These are phyloP conservation scores for Eidolon dupreanum DNA, from an alignment of 2,797 vertebrate genomes.

Conservation along the genomic window DNA sequence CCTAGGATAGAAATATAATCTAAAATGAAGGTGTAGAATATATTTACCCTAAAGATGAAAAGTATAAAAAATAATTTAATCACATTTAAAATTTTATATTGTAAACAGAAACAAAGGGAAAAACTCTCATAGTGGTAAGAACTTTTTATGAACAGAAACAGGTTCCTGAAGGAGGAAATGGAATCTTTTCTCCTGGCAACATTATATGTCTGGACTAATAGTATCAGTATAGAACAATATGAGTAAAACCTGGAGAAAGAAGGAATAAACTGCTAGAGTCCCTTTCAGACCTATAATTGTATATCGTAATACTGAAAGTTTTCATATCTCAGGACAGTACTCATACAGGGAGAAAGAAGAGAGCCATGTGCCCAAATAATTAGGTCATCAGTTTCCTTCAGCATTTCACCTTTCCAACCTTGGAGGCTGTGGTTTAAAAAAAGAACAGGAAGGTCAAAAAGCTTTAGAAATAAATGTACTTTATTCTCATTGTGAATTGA, in stretches of 20 bases:
- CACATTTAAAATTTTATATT: neutral
- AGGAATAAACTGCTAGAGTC: neutral
- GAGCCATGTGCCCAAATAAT: neutral
- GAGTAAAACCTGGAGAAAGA: slow-evolving; percentile 21
- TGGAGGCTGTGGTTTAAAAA: neutral
- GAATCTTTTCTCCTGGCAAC: neutral
- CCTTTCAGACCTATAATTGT: slow-evolving; percentile 13
- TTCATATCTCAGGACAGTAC: slow-evolving; percentile 1
- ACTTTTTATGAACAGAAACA: slow-evolving; percentile 7
- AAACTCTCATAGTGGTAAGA: neutral
- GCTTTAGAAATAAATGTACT: neutral
- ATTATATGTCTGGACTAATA: slow-evolving; percentile 21
- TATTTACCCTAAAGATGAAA: neutral
- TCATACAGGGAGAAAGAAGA: neutral
- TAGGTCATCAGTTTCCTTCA: neutral
- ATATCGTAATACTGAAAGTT: slow-evolving; percentile 35
- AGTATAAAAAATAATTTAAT: neutral
- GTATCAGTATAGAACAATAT: neutral
- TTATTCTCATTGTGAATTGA: slow-evolving; percentile 18
- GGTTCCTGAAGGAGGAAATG: slow-evolving; percentile 44
- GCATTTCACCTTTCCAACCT: neutral
- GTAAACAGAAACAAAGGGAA: neutral
- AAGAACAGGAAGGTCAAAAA: neutral
- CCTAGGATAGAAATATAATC: neutral
- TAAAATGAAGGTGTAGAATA: neutral